These are phyloP conservation scores for Crotalus horridus DNA, from an alignment of 2,113 vertebrate species.

Conservation along the genomic window DNA sequence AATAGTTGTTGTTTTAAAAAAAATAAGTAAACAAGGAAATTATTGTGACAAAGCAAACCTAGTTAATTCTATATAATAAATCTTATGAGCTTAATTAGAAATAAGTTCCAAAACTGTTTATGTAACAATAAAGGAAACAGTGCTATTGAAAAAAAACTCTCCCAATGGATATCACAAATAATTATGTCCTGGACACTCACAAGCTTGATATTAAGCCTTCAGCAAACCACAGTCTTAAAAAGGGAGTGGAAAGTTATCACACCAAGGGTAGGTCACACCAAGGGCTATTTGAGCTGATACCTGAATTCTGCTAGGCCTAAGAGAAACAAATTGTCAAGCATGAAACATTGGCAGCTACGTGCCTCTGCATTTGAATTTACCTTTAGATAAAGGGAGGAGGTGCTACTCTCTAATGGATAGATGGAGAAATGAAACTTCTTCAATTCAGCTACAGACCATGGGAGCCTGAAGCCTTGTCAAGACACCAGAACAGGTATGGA, in stretches of 20 bases:
- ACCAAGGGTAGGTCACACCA: not conserved
- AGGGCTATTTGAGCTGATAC: not conserved
- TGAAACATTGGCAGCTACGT: too few relatives aligned
- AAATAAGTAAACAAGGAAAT: not conserved
- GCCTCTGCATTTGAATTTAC: too few relatives aligned
- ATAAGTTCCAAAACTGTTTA: not conserved
- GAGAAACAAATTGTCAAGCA: not conserved
- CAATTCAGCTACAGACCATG: too few relatives aligned
- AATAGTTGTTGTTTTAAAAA: not conserved
- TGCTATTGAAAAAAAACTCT: not conserved
- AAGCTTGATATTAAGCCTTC: not conserved
- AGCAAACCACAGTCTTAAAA: not conserved
- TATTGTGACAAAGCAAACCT: not conserved
- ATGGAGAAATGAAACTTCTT: too few relatives aligned
- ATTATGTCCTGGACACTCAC: not conserved
- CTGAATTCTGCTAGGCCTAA: not conserved
- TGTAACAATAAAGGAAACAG: not conserved
- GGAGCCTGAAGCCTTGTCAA: too few relatives aligned
- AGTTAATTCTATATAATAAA: not conserved
- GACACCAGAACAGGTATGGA: too few relatives aligned
- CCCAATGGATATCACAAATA: not conserved
- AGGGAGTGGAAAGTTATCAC: not conserved
- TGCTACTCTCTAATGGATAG: too few relatives aligned
- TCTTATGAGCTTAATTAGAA: not conserved
- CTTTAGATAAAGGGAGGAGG: too few relatives aligned